Evolutionary conservation across 1,140 invertebrate genomes (phyloP), one percentile per base, ranked within the genome.

Genomic region (Penaeus chinensis): DNA sequence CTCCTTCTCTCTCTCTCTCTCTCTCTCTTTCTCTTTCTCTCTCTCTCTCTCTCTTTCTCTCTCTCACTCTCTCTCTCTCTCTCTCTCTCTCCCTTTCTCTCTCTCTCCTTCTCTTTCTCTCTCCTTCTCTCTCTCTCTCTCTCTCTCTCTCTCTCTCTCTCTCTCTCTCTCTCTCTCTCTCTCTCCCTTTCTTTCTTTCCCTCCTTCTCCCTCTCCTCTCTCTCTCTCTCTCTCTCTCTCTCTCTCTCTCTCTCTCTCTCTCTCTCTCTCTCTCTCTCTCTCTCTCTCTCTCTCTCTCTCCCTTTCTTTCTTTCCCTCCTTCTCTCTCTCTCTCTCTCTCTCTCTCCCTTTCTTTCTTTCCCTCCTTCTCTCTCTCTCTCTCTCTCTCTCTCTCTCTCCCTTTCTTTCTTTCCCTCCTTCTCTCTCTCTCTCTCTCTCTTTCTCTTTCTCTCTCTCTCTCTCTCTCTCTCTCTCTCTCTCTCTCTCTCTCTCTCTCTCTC

Each of bases 181-280:
- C 37, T 37, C n/a, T 37, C 19, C 8, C 11, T 11, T 3, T 20
- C 13, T 32, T 11, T 74, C 27, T 74, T 8, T 16, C 54, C 10
- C 54, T 54, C 54, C 0, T 0, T 54, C 54, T 54, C 54, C 16
- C 54, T 16, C 11, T 54, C 42, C 54, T 3, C 4, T 42, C 37
- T 42, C 37, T 42, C 37, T 8, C 37, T 42, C 37, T 42, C 37
- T 42, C 37, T 42, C 37, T 22, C 4, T 24, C 69, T 18, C 18
- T n/a, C 69, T 71, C 69, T 71, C 69, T 71, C 69, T 71, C 69
- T 71, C 69, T 71, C 69, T 71, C n/a, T 24, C 69, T 71, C n/a
- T 24, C 69, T 24, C 69, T 27, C n/a, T 71, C 69, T 27, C n/a
- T 71, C 69, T 24, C n/a, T 71, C 69, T 71, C 69, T 24, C n/a